phyloP scores from a whole-genome alignment of 2,888 invertebrate genomes.

The Limnephilus lunatus region DNA sequence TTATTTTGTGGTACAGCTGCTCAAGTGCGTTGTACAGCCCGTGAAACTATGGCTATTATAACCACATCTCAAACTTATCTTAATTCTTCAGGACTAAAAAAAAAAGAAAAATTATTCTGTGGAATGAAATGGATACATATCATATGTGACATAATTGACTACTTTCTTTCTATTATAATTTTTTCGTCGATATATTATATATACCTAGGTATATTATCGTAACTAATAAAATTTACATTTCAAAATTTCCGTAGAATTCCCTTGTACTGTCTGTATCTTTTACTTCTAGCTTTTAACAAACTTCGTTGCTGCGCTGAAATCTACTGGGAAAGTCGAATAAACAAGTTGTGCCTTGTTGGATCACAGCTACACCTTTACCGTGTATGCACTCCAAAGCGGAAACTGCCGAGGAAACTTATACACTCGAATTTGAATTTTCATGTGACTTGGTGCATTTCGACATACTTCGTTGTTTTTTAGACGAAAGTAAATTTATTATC shows the following conservation, averaged over 20 bases:
- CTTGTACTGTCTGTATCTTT: background rate
- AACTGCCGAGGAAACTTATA: slow-evolving; percentile 7
- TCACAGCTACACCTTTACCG: slow-evolving; percentile 1
- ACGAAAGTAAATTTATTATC: background rate
- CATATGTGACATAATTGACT: no score
- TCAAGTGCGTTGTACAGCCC: no score
- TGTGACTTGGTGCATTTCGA: slow-evolving; percentile 3
- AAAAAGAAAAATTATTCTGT: no score
- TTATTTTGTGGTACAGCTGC: no score
- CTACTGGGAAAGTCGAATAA: slow-evolving; percentile 24
- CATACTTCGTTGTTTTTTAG: background rate
- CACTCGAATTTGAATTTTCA: slow-evolving; percentile 11
- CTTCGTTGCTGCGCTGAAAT: slow-evolving; percentile 13
- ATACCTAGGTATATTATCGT: no score
- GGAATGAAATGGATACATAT: no score
- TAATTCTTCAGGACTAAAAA: no score
- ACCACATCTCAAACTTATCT: no score
- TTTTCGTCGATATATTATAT: no score
- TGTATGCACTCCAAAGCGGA: slow-evolving; percentile 3
- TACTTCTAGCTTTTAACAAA: background rate
- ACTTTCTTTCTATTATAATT: no score
- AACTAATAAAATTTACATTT: background rate
- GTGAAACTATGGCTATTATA: no score
- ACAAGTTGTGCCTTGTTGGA: slow-evolving; percentile 21
- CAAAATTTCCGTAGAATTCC: background rate